phyloP scores from a whole-genome alignment of 2,113 vertebrate species.

The Rhabdomys dilectus region DNA sequence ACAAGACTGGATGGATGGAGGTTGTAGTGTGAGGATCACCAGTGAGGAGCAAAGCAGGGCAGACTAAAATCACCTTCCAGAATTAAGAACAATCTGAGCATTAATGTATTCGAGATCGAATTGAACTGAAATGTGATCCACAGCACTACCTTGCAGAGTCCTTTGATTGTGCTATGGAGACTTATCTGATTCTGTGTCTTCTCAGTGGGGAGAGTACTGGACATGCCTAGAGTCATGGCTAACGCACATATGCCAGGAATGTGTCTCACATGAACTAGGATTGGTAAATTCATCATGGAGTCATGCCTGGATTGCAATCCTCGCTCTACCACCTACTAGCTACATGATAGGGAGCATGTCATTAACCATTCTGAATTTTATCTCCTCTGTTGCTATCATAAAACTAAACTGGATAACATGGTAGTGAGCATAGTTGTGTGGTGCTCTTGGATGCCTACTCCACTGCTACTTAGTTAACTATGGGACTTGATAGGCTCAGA shows the following conservation, averaged over 20 bases:
- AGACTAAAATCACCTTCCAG: background rate
- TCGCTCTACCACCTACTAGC: background rate
- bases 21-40: conserved; percentile 46
- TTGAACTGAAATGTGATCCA: conserved; percentile 46
- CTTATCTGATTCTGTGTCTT: conserved; percentile 43
- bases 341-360: background rate
- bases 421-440: background rate
- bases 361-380: background rate
- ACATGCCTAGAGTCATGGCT: background rate
- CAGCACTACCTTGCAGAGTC: conserved; percentile 9
- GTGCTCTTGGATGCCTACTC: background rate
- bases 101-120: conserved; percentile 38
- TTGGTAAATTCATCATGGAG: background rate
- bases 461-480: background rate
- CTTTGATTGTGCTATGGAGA: conserved; percentile 46
- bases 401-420: background rate
- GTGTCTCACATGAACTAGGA: background rate
- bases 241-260: background rate
- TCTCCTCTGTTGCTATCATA: background rate
- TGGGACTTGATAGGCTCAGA: background rate
- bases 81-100: conserved; percentile 57
- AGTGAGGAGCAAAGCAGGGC: background rate
- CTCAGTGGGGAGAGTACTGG: background rate
- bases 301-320: background rate
- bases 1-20: conserved; percentile 43